Conservation (phyloP, 2,797 vertebrate species). For the Nyctibius grandis region DNA sequence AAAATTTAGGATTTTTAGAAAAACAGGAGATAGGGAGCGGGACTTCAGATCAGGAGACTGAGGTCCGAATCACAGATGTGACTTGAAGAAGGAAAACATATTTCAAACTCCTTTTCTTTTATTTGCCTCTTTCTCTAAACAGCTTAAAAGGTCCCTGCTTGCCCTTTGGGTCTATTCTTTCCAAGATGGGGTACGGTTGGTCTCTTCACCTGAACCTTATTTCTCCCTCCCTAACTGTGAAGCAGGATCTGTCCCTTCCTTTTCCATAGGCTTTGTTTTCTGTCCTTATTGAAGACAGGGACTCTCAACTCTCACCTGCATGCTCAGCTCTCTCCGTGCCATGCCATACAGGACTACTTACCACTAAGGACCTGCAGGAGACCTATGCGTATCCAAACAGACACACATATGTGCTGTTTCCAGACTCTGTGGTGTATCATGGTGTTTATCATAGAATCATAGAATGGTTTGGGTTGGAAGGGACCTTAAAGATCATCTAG, state of each 20-base stretch:
- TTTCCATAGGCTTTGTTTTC: background rate
- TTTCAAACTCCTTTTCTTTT: background rate
- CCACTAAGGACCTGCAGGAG: background rate
- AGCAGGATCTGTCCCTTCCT: background rate
- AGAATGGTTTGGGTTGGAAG: no score
- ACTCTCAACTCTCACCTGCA: background rate
- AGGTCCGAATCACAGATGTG: background rate
- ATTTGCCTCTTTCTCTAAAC: background rate
- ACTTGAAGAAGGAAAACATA: background rate
- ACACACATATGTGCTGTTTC: accelerated
- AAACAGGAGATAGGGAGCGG: background rate
- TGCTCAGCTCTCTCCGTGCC: no score
- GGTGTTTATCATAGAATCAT: no score
- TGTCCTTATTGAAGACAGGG: background rate
- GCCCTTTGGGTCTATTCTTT: background rate
- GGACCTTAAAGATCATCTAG: no score
- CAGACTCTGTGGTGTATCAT: background rate
- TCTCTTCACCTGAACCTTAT: background rate
- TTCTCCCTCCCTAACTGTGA: background rate
- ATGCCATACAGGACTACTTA: background rate
- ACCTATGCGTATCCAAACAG: background rate
- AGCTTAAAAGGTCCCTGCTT: background rate
- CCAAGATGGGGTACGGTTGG: background rate
- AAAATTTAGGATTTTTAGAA: background rate
- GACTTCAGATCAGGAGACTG: background rate